phyloP scores from a whole-genome alignment of 2,113 vertebrate species.

The Monarcha castaneiventris region DNA sequence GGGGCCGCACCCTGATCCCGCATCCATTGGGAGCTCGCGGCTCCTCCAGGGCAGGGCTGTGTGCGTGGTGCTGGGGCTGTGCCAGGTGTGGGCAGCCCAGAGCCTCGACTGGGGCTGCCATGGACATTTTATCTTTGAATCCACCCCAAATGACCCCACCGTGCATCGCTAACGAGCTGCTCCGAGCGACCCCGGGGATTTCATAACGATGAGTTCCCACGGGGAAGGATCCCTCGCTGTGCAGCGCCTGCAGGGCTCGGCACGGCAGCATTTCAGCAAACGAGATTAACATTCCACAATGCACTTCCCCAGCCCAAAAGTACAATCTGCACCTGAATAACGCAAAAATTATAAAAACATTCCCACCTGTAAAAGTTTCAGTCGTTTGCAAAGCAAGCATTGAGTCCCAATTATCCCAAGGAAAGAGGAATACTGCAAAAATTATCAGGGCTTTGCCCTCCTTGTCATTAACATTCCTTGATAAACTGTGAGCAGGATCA shows the following conservation, averaged over 20 bases:
- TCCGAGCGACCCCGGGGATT: neutral
- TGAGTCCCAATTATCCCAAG: constrained; percentile 6
- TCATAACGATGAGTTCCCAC: neutral
- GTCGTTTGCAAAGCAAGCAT: neutral
- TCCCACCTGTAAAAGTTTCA: neutral
- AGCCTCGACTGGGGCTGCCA: neutral
- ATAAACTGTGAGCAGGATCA: constrained; percentile 50
- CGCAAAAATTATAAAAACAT: neutral
- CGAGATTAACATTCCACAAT: neutral
- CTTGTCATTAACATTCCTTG: constrained; percentile 43
- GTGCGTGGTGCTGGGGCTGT: neutral
- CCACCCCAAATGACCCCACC: neutral
- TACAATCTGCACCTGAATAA: neutral
- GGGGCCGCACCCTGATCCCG: neutral
- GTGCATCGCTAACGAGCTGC: neutral
- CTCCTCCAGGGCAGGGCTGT: neutral
- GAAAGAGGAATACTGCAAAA: constrained; percentile 30
- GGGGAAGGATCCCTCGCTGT: neutral
- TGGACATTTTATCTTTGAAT: neutral
- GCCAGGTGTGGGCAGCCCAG: neutral
- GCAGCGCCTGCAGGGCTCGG: neutral
- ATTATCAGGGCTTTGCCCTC: constrained; percentile 11
- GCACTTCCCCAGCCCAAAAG: neutral
- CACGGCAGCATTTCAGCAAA: constrained; percentile 15
- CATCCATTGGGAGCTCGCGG: neutral